phyloP scores from a whole-genome alignment of 2,113 vertebrate species.

The Clarias gariepinus region DNA sequence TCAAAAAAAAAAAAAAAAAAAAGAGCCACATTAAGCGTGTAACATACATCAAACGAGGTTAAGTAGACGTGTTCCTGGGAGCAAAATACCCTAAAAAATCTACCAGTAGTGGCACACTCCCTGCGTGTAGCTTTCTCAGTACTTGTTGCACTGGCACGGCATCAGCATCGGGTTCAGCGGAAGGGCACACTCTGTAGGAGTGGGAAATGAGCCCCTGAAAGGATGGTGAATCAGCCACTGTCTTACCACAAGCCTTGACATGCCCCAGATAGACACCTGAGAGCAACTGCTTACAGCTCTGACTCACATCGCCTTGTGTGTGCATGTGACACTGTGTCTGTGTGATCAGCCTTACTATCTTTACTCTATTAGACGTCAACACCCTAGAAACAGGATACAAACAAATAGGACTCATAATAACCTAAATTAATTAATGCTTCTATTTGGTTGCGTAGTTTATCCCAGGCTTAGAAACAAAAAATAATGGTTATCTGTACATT shows the following conservation, averaged over 20 bases:
- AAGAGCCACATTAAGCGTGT: background rate
- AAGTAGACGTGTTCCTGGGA: background rate
- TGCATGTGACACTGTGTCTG: conserved; percentile 31
- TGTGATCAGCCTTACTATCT: conserved; percentile 9
- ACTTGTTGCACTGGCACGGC: background rate
- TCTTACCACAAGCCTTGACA: conserved; percentile 60
- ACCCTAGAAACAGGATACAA: conserved; percentile 37
- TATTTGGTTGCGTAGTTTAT: background rate
- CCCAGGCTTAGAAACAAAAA: background rate
- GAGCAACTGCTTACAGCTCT: conserved; percentile 57
- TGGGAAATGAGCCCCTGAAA: conserved; percentile 40
- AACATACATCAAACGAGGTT: conserved; percentile 3
- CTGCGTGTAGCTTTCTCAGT: background rate
- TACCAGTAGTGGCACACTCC: background rate
- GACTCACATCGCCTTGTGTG: conserved; percentile 58
- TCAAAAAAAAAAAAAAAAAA: background rate
- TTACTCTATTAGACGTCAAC: conserved; percentile 35
- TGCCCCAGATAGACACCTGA: conserved; percentile 67
- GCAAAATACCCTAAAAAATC: background rate
- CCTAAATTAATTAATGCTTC: background rate
- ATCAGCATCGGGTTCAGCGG: conserved; percentile 36
- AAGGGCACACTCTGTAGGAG: conserved; percentile 49
- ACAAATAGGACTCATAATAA: conserved; percentile 31
- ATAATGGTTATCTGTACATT: background rate
- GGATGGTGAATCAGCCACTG: conserved; percentile 55